Evolutionary conservation across 1,140 invertebrate genomes (phyloP).

Genomic region (Aphaenogaster rudis): DNA sequence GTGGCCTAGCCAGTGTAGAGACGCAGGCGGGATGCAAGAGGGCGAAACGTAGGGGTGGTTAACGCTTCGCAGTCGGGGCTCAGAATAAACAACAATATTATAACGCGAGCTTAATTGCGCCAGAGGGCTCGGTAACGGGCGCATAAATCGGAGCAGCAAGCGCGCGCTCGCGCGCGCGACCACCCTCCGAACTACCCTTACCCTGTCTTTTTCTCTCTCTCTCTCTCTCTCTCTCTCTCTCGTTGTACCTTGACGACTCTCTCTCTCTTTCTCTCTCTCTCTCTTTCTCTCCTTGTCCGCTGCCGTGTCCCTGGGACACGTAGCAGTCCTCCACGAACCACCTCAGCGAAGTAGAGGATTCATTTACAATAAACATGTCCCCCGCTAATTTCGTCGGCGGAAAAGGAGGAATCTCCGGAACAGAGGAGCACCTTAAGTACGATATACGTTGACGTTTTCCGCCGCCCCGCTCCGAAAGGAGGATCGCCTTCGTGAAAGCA

Average conservation of each 20-base stretch:
- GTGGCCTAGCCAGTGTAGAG: slow-evolving; percentile 69
- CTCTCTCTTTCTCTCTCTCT: slow-evolving; percentile 45
- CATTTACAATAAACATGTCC: slow-evolving; percentile 87
- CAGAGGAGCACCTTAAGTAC: slow-evolving; percentile 73
- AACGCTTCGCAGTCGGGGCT: slow-evolving; percentile 82
- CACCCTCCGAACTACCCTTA: slow-evolving; percentile 74
- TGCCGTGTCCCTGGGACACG: slow-evolving; percentile 66
- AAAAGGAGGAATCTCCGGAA: slow-evolving; percentile 79
- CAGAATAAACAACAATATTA: slow-evolving; percentile 86
- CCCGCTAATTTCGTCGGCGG: slow-evolving; percentile 82
- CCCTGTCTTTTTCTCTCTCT: slow-evolving; percentile 51
- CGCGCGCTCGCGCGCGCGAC: slow-evolving; percentile 70
- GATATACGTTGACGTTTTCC: slow-evolving; percentile 74
- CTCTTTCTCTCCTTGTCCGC: slow-evolving; percentile 54
- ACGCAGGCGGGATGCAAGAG: slow-evolving; percentile 62
- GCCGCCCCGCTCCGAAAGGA: slow-evolving; percentile 66
- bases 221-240: slow-evolving; percentile 27
- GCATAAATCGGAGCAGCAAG: slow-evolving; percentile 83
- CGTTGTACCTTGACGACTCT: slow-evolving; percentile 45
- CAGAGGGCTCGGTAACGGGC: slow-evolving; percentile 84
- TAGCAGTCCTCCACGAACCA: slow-evolving; percentile 72
- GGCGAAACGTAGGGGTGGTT: slow-evolving; percentile 77
- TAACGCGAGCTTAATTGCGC: slow-evolving; percentile 87
- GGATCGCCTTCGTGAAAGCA: slow-evolving; percentile 66
- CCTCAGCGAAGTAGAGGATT: slow-evolving; percentile 79